Percentiles rank a stretch among this genome's conserved stretches.
Conservation (phyloP, 2,113 vertebrate species). For the Ivindomyrus marchei region DNA sequence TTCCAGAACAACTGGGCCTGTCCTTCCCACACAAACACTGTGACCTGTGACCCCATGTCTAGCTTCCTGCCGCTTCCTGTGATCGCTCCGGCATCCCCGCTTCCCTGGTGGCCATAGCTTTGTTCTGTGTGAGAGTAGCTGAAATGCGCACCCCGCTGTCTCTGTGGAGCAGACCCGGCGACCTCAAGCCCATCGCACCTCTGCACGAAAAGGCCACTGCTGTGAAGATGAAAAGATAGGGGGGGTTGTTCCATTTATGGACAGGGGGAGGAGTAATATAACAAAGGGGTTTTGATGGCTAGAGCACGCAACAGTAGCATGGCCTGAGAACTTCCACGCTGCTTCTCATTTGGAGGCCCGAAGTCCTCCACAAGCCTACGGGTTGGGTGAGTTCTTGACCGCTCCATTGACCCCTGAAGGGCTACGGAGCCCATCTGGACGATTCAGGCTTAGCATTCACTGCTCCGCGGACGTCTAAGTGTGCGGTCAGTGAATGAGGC, state of each 20-base stretch:
- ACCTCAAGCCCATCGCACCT: background rate
- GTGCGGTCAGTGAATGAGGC: background rate
- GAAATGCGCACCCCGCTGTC: background rate
- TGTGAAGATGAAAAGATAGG: background rate
- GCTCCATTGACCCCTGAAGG: background rate
- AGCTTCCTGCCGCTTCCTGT: slow-evolving; percentile 54
- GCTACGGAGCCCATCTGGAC: background rate
- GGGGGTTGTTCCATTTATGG: background rate
- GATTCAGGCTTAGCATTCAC: background rate
- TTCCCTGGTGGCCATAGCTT: slow-evolving; percentile 9
- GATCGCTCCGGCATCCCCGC: slow-evolving; percentile 15
- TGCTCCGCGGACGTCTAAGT: background rate
- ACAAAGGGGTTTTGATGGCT: background rate
- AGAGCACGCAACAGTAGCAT: background rate
- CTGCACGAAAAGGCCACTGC: background rate
- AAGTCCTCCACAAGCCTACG: background rate
- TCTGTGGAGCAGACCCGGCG: background rate
- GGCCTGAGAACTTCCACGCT: background rate
- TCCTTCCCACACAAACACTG: slow-evolving; percentile 52
- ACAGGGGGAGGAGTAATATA: background rate
- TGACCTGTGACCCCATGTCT: slow-evolving; percentile 35
- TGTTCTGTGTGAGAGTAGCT: slow-evolving; percentile 31
- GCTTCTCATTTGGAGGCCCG: background rate
- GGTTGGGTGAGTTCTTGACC: background rate
- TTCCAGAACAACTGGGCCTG: slow-evolving; percentile 28